Percentiles rank a stretch among this genome's conserved stretches.
phyloP scores from a whole-genome alignment of 2,797 vertebrate genomes.

The Coluber constrictor region DNA sequence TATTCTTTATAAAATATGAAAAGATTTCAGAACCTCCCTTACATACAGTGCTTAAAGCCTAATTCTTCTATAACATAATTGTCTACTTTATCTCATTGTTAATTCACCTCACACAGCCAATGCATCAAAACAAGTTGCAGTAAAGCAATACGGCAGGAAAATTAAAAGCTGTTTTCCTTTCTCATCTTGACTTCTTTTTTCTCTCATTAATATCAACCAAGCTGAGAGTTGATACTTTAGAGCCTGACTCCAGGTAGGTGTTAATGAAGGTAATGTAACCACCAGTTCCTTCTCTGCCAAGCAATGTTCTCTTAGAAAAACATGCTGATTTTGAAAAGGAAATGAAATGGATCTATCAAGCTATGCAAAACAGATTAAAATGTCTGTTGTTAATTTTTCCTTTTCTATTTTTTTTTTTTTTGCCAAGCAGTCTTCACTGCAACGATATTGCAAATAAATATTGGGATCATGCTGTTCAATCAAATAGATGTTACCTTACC shows the following conservation, averaged over 20 bases:
- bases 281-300: neutral
- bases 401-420: neutral
- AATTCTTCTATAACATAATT: neutral
- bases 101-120: neutral
- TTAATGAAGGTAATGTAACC: constrained; percentile 25
- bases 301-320: neutral
- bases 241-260: neutral
- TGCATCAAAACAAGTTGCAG: neutral
- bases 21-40: neutral
- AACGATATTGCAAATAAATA: neutral
- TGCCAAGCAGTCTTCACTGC: neutral
- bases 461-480: neutral
- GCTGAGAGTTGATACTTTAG: constrained; percentile 9
- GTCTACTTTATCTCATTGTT: constrained; percentile 2
- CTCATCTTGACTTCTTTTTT: neutral
- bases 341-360: neutral
- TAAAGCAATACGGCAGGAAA: constrained; percentile 6
- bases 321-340: constrained; percentile 25
- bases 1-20: neutral
- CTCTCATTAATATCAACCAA: constrained; percentile 20
- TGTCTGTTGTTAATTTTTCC: neutral
- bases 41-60: too few relatives aligned
- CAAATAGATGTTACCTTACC: constrained; percentile 80
- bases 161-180: neutral
- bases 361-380: neutral